These are phyloP conservation scores for Semotilus atromaculatus DNA, from an alignment of 2,797 vertebrate genomes.

Conservation along the genomic window DNA sequence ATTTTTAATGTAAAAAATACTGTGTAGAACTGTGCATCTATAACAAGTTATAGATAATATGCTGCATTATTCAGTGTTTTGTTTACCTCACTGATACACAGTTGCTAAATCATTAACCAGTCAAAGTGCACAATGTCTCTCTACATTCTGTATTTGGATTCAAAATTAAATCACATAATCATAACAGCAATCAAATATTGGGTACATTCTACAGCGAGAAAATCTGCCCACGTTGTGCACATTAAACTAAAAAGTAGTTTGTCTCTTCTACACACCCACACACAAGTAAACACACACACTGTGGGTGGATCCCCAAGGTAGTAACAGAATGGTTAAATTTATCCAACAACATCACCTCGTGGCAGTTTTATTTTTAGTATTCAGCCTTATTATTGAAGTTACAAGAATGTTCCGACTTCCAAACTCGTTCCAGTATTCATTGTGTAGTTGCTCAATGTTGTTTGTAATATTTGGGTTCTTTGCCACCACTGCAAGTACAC, in stretches of 20 bases:
- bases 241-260: conserved; percentile 15
- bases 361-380: conserved; percentile 16
- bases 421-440: not conserved
- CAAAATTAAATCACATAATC: conserved; percentile 10
- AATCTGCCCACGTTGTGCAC: conserved; percentile 6
- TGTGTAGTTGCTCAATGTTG: not conserved
- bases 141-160: conserved; percentile 5
- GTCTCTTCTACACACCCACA: conserved; percentile 18
- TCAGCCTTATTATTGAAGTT: conserved; percentile 12
- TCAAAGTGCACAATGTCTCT: not conserved
- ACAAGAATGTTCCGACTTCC: not conserved
- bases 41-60: not conserved
- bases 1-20: not conserved
- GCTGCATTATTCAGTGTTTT: not conserved
- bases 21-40: too few species aligned
- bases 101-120: conserved; percentile 7
- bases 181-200: not conserved
- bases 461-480: not conserved
- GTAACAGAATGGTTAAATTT: conserved; percentile 1
- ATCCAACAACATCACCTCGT: conserved; percentile 6
- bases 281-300: not conserved
- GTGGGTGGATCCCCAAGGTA: conserved; percentile 18
- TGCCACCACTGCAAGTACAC: not conserved
- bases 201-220: not conserved
- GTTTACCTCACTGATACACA: not conserved